Evolutionary conservation across 2,113 vertebrate genomes (phyloP).

Genomic region (Chaenocephalus aceratus): DNA sequence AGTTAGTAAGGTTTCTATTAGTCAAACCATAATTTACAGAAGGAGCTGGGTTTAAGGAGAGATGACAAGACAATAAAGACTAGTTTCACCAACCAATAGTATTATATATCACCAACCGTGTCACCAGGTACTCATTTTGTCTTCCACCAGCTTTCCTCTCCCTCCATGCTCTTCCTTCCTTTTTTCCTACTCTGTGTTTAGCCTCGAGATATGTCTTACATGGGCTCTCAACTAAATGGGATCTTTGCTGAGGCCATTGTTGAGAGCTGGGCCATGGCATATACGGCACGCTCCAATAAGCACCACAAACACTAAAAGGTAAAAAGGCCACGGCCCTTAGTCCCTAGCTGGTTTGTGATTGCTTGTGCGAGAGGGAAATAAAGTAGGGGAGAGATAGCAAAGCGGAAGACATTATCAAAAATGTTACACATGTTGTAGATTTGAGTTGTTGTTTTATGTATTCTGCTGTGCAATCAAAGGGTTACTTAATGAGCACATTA

Average conservation of each 20-base stretch:
- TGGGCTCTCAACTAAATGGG: constrained; percentile 81
- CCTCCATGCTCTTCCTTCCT: constrained; percentile 15
- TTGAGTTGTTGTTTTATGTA: neutral
- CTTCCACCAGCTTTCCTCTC: constrained; percentile 14
- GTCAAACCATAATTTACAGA: neutral
- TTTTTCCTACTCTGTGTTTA: constrained; percentile 60
- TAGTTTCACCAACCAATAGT: constrained; percentile 10
- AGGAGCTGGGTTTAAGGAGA: neutral
- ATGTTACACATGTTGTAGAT: neutral
- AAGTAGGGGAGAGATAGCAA: neutral
- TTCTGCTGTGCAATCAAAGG: neutral
- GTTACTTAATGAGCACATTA: constrained; percentile 31
- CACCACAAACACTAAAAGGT: constrained; percentile 74
- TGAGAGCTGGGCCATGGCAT: constrained; percentile 69
- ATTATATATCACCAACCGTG: neutral
- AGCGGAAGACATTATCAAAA: constrained; percentile 20
- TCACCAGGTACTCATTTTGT: neutral
- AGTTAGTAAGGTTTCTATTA: neutral
- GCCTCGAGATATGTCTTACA: constrained; percentile 71
- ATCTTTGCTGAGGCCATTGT: constrained; percentile 77
- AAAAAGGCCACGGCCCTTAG: constrained; percentile 60
- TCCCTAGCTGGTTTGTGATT: constrained; percentile 44
- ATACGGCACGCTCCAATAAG: constrained; percentile 82
- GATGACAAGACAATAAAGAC: neutral
- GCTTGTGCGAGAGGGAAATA: constrained; percentile 9